Base-by-base conservation (phyloP, 64 coral and sea anemone genomes). In the Montipora sp. region DNA sequence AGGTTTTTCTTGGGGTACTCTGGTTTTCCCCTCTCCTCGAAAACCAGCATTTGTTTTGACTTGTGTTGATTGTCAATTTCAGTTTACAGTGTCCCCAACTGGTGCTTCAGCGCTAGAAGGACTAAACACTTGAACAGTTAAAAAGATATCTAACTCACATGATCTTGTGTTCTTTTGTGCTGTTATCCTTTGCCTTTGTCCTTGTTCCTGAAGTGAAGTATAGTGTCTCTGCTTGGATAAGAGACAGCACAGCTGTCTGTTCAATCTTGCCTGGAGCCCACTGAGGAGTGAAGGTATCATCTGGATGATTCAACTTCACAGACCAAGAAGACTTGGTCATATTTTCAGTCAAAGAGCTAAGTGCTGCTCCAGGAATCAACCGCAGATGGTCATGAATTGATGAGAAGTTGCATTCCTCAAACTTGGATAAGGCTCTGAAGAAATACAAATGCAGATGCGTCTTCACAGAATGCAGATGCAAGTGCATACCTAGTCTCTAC, bases 341-440 rank as follows among this genome's bases (percentile, higher is more conserved):
- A 77, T 71, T 96, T 80, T 99, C 98, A 61, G 95, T 89, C 27
- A 99, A 73, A 19, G 95, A 90, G 83, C 94, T 96, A 20, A 99
- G 93, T 27, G 94, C 89, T 57, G 94, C 94, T 69, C 94, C 94
- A 27, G 98, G 98, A 14, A 99, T 96, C 20, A 99, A 66, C 53
- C 81, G 78, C 20, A 99, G 92, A 65, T 93, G 79, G 60, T 96
- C 80, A 19, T 82, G 92, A 15, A 95, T 88, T 69, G 91, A 90
- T 44, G 78, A 47, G 57, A 99, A 99, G 51, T 99, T 89, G 9
- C 75, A 81, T 24, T 99, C 98, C 80, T 99, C 98, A 92, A 99
- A 99, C 67, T 86, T 99, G 84, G 92, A 87, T 36, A 99, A 70
- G 50, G 98, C 94, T 67, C 98, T 99, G 47, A 51, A 68, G 60